Conservation (phyloP, 2,888 invertebrate species). For the Drosophila peninsularis region DNA sequence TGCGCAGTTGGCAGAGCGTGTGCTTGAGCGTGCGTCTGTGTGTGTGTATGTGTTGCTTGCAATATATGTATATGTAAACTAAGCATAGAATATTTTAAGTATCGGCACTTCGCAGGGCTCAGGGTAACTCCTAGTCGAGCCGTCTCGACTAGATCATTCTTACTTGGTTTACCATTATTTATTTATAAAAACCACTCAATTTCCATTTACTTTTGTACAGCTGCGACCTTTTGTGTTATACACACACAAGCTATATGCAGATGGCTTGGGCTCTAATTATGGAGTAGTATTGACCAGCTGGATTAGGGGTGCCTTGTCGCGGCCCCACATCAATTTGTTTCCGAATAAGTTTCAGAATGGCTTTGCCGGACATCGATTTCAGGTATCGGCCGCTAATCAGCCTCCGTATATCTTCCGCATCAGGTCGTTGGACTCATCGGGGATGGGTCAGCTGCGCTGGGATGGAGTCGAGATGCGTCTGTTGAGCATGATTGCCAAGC, state of each 20-base stretch:
- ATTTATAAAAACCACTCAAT: too few species aligned
- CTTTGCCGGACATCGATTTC: conserved; percentile 91
- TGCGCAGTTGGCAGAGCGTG: too few species aligned
- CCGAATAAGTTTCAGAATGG: conserved; percentile 89
- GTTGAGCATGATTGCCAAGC: conserved; percentile 87
- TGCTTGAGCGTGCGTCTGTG: too few species aligned
- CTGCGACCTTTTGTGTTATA: conserved; percentile 90
- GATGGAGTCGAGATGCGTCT: conserved; percentile 91
- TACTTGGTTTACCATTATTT: too few species aligned
- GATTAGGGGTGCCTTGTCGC: conserved; percentile 88
- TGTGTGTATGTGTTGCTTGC: too few species aligned
- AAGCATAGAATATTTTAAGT: too few species aligned
- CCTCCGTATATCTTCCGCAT: conserved; percentile 90
- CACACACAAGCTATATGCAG: conserved; percentile 90
- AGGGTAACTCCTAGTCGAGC: too few species aligned
- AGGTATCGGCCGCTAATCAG: conserved; percentile 89
- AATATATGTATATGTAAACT: too few species aligned
- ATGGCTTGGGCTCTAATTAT: conserved; percentile 89
- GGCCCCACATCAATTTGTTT: conserved; percentile 88
- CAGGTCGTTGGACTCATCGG: conserved; percentile 72
- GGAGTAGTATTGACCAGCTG: conserved; percentile 90
- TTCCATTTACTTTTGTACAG: conserved; percentile 77
- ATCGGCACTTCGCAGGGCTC: too few species aligned
- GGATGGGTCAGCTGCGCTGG: conserved; percentile 83
- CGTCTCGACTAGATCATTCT: too few species aligned